A percentile compares a stretch with the other conserved stretches of the same genome.
These are phyloP conservation scores for Corythaixoides concolor DNA, from an alignment of 2,113 vertebrate genomes.

Conservation along the genomic window DNA sequence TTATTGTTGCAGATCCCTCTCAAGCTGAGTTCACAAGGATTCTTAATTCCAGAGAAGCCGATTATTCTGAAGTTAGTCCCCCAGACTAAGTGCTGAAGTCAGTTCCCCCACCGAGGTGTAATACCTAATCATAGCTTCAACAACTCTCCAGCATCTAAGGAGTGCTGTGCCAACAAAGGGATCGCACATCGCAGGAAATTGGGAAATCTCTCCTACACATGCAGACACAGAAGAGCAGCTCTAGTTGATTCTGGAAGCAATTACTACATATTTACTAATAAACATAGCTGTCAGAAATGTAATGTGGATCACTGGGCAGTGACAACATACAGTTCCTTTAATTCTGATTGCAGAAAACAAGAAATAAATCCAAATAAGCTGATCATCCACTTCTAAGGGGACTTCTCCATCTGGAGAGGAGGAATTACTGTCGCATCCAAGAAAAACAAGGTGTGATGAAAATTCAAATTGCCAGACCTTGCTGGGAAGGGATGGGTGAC, in stretches of 20 bases:
- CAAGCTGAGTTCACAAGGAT: conserved; percentile 62
- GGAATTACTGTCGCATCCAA: background rate
- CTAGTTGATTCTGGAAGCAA: conserved; percentile 36
- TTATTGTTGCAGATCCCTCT: conserved; percentile 74
- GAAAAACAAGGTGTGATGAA: conserved; percentile 5
- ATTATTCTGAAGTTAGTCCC: conserved; percentile 79
- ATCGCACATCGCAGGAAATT: background rate
- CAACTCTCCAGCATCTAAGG: background rate
- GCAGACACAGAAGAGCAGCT: background rate
- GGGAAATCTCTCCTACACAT: background rate
- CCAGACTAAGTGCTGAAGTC: conserved; percentile 1
- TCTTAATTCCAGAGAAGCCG: conserved; percentile 74
- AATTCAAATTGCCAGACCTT: background rate
- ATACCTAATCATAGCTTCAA: background rate
- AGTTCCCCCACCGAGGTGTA: background rate
- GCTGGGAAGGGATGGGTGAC: background rate
- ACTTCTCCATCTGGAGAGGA: conserved; percentile 34
- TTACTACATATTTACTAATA: conserved; percentile 50
- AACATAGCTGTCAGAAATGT: conserved; percentile 49
- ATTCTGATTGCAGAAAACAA: conserved; percentile 27
- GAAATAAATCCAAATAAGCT: conserved; percentile 41
- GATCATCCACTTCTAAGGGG: conserved; percentile 11
- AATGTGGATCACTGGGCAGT: conserved; percentile 12
- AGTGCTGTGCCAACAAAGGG: background rate
- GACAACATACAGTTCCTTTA: background rate